Evolutionary conservation across 2,888 invertebrate genomes (phyloP), one percentile per base, ranked within the genome.

Genomic region (Pyrgus malvae): DNA sequence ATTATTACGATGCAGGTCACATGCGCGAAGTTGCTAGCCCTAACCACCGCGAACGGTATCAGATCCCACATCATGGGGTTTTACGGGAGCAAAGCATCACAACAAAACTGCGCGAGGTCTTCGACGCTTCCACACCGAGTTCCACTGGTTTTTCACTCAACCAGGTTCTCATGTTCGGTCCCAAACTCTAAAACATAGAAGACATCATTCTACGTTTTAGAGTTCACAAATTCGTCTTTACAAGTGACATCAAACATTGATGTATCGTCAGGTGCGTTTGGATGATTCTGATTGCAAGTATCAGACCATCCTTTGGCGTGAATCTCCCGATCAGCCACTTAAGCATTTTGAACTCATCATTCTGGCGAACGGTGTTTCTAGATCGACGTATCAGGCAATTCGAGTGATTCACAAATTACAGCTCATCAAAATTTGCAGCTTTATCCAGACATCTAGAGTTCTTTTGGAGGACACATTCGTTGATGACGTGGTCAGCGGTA

Each of bases 221-320:
- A 21, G 31, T 46, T 6, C 60, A 63, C 29, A 17, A 29, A 8
- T 44, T 62, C 31, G 65, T 63, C 3, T 59, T 68, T 35, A 65
- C 66, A 0, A 56, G 59, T 35, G 66, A 67, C 27, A 60, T 67
- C 3, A 60, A 61, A n/a, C 59, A 65, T n/a, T n/a, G 25, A 66
- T 67, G 63, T 67, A 61, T 48, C 58, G 63, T 8, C 58, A 61
- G 19, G 57, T 64, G 2, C 44, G 45, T 3, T 16, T 67, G 37
- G 31, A 58, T 7, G 31, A 53, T 2, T 40, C 58, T 5, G 62
- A 67, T 23, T 37, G 59, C 14, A 29, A 42, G 5, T 65, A 57
- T 51, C 65, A 68, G 27, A 51, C 38, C 19, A 64, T 68, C 25
- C 40, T 62, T 25, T 66, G 64, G 64, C 62, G 64, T 1, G 58